phyloP scores from a whole-genome alignment of 2,113 vertebrate species.

The Pachyramphus minor region DNA sequence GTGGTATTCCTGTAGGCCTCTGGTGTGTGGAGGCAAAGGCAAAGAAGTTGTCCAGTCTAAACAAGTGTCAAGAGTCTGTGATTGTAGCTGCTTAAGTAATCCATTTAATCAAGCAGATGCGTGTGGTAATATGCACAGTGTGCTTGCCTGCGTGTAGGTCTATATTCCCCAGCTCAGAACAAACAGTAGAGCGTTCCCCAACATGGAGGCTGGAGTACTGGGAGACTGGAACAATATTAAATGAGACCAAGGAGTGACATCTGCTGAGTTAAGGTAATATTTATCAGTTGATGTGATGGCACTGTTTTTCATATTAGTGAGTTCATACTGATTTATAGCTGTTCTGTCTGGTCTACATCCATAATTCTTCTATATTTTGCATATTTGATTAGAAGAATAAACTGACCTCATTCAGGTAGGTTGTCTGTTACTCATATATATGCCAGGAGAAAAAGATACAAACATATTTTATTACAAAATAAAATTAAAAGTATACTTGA shows the following conservation, averaged over 20 bases:
- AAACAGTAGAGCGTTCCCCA: background rate
- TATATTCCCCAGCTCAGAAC: background rate
- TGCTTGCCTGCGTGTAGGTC: background rate
- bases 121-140: background rate
- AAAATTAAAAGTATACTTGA: background rate
- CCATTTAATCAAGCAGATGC: background rate
- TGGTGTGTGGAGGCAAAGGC: background rate
- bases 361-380: background rate
- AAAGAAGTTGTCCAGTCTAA: background rate
- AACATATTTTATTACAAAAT: background rate
- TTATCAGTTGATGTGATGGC: background rate
- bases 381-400: background rate
- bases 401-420: background rate
- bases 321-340: background rate
- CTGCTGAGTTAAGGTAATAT: background rate
- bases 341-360: background rate
- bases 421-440: background rate
- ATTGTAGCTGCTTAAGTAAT: background rate
- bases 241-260: background rate
- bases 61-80: background rate
- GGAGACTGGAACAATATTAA: background rate
- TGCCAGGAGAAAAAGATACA: slow-evolving; percentile 5
- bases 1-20: background rate
- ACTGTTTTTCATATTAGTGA: background rate
- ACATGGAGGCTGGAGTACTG: background rate